Base-by-base conservation (phyloP, 2,113 vertebrate species). In the Mandrillus leucophaeus region DNA sequence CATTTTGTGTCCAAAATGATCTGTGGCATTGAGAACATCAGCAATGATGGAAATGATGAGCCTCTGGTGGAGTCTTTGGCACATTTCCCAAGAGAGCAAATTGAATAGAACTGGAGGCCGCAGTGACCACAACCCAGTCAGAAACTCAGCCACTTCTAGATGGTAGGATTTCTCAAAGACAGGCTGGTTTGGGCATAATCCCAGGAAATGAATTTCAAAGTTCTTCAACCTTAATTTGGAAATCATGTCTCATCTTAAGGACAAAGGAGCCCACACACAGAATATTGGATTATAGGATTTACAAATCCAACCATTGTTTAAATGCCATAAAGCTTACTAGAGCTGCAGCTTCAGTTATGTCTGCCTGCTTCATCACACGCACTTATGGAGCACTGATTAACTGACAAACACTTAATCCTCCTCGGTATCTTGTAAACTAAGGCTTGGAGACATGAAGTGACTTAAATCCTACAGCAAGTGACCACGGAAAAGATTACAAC, bases 251-350 rank as follows among this genome's bases (percentile, higher is more conserved):
- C 96, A 27, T 81, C 79, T 55, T 35, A 48, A 4, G 78, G 84
- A 66, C 72, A 75, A 81, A 94, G 72, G n/a, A 66, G 90, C 89
- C 97, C 97, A 95, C 97, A 95, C 93, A 93, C 92, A 43, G 72
- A 32, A 38, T 18, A 23, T 16, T 32, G 30, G 59, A 50, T 88
- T 32, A 45, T 0, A 66, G 70, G 87, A 40, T 66, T 73, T 43
- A 72, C 82, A 72, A 35, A 81, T 12, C 66, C 52, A 52, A 5
- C 66, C 38, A 32, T 76, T 50, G 13, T 20, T 48, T 52, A 50
- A 66, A 73, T 14, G 86, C 45, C 88, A 17, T 2, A 3, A 48
- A 87, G 25, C 64, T 78, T n/a, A 8, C 55, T 32, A 5, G 75
- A 16, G 25, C 48, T 59, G 45, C 95, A 48, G 45, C 30, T 73